Evolutionary conservation across 2,797 vertebrate species (phyloP), one percentile per base, ranked within the genome.

Genomic region (Hippopotamyrus pictus): DNA sequence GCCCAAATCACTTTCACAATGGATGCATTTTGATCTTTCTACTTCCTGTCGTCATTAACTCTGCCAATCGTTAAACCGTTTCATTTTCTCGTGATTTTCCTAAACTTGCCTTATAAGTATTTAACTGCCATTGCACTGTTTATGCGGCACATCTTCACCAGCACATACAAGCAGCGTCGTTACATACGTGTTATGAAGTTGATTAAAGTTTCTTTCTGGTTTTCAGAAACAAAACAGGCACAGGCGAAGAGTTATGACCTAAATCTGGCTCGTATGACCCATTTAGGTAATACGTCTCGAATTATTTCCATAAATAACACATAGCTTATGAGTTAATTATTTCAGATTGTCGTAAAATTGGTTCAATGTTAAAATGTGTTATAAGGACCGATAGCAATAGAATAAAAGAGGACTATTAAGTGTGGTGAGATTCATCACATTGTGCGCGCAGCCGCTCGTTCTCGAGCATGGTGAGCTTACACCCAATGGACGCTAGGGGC

Each of bases 281-380:
- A 89, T 25, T 84, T 86, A 86, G 57, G 57, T 73, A 48, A 46
- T 57, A 54, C 59, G 53, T 84, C 19, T 46, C 37, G 33, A 84
- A 84, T 50, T 85, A 65, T 54, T 83, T 89, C 76, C 53, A 33
- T 33, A 84, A 57, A 48, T 89, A 85, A 48, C 76, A 59, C 48
- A 41, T 82, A 65, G n/a, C 33, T 44, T 79, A 14, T 19, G 53
- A 89, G 79, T 37, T 57, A 62, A n/a, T 62, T 89, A 84, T 57
- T 37, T n/a, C 37, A 53, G 14, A 83, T 69, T 51, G 41, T 88
- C 19, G 25, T 11, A 79, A 79, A 88, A 82, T 44, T 79, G 46
- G 48, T 12, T 48, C 9, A 84, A 5, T 22, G n/a, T 29, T 22
- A 12, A 84, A 84, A 84, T 84, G 2, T 51, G 3, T 51, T 25